phyloP scores from a whole-genome alignment of 2,113 vertebrate species.

The Pomatostomus ruficeps region DNA sequence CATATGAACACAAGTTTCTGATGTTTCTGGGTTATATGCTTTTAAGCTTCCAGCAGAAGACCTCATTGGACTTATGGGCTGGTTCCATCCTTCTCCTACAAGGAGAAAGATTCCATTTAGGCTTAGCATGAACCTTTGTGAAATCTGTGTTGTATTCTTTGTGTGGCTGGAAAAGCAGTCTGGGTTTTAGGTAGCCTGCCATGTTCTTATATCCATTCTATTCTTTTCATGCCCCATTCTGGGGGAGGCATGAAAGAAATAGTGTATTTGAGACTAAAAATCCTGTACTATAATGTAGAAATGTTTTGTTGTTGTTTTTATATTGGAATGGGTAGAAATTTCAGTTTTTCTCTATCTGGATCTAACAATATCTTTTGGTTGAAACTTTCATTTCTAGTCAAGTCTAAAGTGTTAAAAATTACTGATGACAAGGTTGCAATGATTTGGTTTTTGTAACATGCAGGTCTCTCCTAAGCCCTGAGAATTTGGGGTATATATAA shows the following conservation, averaged over 20 bases:
- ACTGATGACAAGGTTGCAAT: not conserved
- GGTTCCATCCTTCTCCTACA: not conserved
- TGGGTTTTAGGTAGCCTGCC: not conserved
- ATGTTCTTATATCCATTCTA: not conserved
- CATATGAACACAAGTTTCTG: not conserved
- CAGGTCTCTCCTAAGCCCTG: not conserved
- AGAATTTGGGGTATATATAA: not conserved
- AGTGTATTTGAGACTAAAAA: not conserved
- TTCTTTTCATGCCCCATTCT: not conserved
- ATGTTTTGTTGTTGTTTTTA: not conserved
- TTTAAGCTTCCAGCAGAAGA: not conserved
- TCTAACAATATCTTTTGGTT: not conserved
- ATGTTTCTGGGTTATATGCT: not conserved
- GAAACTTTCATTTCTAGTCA: not conserved
- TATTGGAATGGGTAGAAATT: not conserved
- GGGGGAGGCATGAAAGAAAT: not conserved
- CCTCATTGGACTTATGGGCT: not conserved
- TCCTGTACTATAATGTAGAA: not conserved
- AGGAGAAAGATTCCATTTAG: not conserved
- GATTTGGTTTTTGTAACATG: not conserved
- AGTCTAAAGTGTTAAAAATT: not conserved
- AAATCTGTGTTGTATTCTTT: not conserved
- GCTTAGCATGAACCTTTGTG: not conserved
- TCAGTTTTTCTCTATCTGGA: not conserved
- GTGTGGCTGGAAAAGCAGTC: not conserved